A percentile compares a stretch with the other conserved stretches of the same genome.
Conservation (phyloP, 2,797 vertebrate species). For the Falco concolor region DNA sequence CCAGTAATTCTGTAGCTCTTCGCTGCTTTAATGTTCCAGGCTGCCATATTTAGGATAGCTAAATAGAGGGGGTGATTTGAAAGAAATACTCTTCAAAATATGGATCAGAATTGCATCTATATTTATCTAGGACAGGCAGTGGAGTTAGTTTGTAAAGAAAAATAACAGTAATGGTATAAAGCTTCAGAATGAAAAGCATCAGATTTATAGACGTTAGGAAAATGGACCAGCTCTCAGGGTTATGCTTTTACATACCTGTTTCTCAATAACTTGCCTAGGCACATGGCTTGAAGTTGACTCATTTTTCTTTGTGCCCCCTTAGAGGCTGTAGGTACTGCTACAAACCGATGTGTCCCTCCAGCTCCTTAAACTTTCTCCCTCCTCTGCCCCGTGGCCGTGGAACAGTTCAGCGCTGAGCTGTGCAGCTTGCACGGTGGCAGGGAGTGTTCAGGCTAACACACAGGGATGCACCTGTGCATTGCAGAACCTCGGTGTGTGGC, state of each 20-base stretch:
- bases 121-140: background rate
- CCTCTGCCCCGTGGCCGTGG: fast-evolving
- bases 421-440: background rate
- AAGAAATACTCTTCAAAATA: slow-evolving; percentile 5
- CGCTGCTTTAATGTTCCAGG: background rate
- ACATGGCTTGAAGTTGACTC: background rate
- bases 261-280: background rate
- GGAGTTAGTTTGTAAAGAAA: background rate
- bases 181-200: background rate
- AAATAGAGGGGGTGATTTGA: slow-evolving; percentile 40
- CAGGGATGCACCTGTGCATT: fast-evolving
- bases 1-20: slow-evolving; percentile 24
- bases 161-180: background rate
- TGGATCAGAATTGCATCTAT: slow-evolving; percentile 7
- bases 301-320: background rate
- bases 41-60: slow-evolving; percentile 29
- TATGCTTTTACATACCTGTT: background rate
- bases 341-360: fast-evolving
- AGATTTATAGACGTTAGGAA: background rate
- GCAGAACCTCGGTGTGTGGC: background rate
- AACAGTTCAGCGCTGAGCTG: background rate
- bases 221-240: background rate
- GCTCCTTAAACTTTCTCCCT: background rate
- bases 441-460: background rate
- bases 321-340: background rate